These are phyloP conservation scores for Hydropsyche betteni DNA, from an alignment of 2,888 invertebrate genomes.

Conservation along the genomic window DNA sequence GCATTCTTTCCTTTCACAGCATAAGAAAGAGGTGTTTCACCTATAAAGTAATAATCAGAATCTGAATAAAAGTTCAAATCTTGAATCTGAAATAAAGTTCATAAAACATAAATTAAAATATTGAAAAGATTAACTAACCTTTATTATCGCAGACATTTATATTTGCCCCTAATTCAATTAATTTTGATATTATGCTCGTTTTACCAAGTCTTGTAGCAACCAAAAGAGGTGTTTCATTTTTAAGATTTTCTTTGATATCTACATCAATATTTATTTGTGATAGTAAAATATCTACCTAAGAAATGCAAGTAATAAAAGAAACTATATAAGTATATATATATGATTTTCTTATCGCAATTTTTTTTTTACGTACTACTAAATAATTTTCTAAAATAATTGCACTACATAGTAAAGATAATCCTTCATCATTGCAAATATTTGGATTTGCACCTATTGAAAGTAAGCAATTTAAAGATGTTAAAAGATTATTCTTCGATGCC, in stretches of 20 bases:
- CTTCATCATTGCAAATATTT: background rate
- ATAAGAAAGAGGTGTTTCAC: background rate
- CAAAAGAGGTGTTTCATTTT: background rate
- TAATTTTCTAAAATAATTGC: background rate
- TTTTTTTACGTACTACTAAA: background rate
- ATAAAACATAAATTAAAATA: background rate
- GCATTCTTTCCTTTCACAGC: background rate
- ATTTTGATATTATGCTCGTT: background rate
- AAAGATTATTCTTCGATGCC: background rate
- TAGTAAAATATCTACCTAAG: slow-evolving; percentile 4
- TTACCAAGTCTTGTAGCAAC: background rate
- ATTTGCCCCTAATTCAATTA: background rate
- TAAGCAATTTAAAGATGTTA: background rate
- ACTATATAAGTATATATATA: background rate
- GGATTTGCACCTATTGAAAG: background rate
- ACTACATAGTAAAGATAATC: background rate
- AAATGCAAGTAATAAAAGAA: background rate
- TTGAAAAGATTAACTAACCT: background rate
- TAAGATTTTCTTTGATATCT: background rate
- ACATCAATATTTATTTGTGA: background rate
- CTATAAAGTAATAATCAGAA: no score
- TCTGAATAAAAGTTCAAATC: background rate
- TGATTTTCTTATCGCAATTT: background rate
- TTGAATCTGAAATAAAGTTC: background rate
- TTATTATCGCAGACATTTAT: background rate